These are phyloP conservation scores for Andrena praecox DNA, from an alignment of 2,888 invertebrate genomes.

Conservation along the genomic window DNA sequence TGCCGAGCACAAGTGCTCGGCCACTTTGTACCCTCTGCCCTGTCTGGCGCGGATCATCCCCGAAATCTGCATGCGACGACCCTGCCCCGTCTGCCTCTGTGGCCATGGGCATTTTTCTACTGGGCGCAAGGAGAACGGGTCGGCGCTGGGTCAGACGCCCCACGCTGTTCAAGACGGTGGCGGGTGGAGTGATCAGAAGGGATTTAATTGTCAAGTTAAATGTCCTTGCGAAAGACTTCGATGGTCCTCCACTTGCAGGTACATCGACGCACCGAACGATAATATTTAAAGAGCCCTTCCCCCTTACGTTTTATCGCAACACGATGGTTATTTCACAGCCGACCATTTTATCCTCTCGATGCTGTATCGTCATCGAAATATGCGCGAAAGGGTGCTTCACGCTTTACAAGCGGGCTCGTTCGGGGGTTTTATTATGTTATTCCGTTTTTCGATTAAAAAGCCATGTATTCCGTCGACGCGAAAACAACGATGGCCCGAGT, in stretches of 20 bases:
- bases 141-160: constrained; percentile 1
- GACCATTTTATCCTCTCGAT: constrained; percentile 14
- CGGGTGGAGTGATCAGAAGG: too few species aligned
- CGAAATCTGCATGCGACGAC: constrained; percentile 48
- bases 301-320: constrained; percentile 4
- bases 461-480: neutral
- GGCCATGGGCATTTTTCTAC: constrained; percentile 23
- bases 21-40: constrained; percentile 45
- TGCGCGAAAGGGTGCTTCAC: neutral
- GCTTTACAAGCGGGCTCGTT: neutral
- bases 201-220: too few species aligned
- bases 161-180: too few species aligned
- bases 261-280: neutral
- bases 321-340: constrained; percentile 15
- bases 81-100: neutral
- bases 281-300: constrained; percentile 44
- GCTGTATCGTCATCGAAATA: constrained; percentile 23
- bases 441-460: constrained; percentile 10
- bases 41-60: constrained; percentile 45
- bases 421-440: too few species aligned
- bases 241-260: neutral
- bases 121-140: too few species aligned
- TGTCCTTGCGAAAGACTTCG: neutral
- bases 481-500: neutral
- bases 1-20: constrained; percentile 57